phyloP scores from a whole-genome alignment of 2,797 vertebrate genomes.

The Gymnoscopelus microlampas region DNA sequence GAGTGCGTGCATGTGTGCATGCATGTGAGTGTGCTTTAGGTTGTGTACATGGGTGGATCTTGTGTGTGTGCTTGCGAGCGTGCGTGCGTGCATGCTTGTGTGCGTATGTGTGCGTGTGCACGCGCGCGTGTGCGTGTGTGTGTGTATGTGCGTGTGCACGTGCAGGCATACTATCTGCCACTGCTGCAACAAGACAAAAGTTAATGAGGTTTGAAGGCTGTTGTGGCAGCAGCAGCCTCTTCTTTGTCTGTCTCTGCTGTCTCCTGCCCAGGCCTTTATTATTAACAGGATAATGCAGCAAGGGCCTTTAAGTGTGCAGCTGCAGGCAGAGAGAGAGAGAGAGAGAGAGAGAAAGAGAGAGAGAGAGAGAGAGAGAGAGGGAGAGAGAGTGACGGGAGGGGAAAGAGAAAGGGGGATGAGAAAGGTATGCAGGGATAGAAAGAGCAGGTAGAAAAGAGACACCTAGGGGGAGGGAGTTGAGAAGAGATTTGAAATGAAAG shows the following conservation, averaged over 20 bases:
- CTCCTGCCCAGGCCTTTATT: conserved; percentile 80
- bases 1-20: background rate
- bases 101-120: conserved; percentile 6
- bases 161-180: conserved; percentile 22
- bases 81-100: conserved; percentile 10
- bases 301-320: conserved; percentile 82
- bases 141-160: conserved; percentile 18
- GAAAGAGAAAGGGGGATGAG: conserved; percentile 11
- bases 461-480: conserved; percentile 13
- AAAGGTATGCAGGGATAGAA: conserved; percentile 17
- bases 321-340: conserved; percentile 72
- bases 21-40: background rate
- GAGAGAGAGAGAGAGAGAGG: conserved; percentile 46
- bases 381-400: conserved; percentile 5
- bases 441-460: conserved; percentile 13
- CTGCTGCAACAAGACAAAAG: conserved; percentile 81
- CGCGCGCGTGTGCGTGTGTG: background rate
- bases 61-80: conserved; percentile 17
- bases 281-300: conserved; percentile 80
- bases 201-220: conserved; percentile 86
- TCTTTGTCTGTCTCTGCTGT: conserved; percentile 78
- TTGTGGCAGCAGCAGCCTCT: conserved; percentile 72
- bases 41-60: background rate
- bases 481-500: conserved; percentile 29
- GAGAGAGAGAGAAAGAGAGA: conserved; percentile 19